phyloP scores from a whole-genome alignment of 2,797 vertebrate species.

The Enteromius unitaeniatus region DNA sequence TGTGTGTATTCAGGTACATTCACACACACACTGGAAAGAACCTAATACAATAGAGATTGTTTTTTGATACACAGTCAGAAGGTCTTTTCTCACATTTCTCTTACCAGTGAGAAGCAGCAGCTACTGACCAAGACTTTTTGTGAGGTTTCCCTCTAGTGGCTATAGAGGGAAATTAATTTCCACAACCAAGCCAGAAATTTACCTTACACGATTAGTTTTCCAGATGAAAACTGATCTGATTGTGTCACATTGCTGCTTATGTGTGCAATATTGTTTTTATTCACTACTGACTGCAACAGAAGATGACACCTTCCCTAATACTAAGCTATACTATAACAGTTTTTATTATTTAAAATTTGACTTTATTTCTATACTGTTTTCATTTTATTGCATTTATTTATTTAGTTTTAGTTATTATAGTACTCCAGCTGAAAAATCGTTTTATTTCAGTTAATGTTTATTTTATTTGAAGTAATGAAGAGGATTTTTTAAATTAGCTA shows the following conservation, averaged over 20 bases:
- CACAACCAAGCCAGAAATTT: background rate
- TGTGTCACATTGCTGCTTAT: background rate
- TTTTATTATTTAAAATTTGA: background rate
- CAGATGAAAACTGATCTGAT: background rate
- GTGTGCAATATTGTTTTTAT: background rate
- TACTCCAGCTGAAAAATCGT: background rate
- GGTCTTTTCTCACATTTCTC: background rate
- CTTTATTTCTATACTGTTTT: background rate
- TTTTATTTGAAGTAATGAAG: background rate
- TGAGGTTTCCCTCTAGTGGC: slow-evolving; percentile 17
- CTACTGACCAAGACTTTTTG: background rate
- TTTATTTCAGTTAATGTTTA: background rate
- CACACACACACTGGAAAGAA: background rate
- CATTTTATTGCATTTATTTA: background rate
- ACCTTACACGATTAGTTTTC: background rate
- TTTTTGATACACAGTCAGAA: background rate
- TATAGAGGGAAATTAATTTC: background rate
- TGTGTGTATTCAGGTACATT: too few species aligned
- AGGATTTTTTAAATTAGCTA: background rate
- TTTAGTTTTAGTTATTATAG: background rate
- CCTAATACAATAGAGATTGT: background rate
- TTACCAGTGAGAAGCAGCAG: background rate
- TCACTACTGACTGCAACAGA: background rate
- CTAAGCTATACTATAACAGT: background rate
- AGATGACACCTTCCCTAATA: background rate